Evolutionary conservation across 1,140 invertebrate species (phyloP).

Genomic region (Atta cephalotes): DNA sequence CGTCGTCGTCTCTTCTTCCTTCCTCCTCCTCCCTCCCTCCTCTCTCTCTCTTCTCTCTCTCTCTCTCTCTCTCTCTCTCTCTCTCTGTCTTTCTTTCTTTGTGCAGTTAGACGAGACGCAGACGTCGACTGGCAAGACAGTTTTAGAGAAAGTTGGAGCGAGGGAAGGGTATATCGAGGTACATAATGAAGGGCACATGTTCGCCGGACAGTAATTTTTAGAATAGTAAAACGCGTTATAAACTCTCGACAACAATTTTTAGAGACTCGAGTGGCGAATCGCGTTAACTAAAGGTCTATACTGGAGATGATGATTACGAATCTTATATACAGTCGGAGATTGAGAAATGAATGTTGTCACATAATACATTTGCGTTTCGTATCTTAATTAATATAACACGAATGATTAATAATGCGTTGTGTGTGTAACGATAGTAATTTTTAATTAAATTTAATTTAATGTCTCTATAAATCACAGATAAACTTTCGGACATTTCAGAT

Average conservation of each 20-base stretch:
- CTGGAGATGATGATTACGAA: background rate
- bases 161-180: constrained; percentile 8
- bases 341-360: background rate
- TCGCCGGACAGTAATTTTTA: constrained; percentile 17
- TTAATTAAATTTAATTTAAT: constrained; percentile 8
- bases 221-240: constrained; percentile 24
- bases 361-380: background rate
- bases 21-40: background rate
- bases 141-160: constrained; percentile 52
- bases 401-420: background rate
- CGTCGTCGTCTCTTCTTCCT: no score
- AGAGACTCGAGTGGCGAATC: background rate
- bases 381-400: constrained; percentile 23
- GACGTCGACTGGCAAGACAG: constrained; percentile 48
- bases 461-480: background rate
- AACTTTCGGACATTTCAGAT: background rate
- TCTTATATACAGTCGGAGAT: background rate
- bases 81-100: background rate
- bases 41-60: background rate
- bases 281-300: background rate
- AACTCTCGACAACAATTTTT: background rate
- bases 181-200: constrained; percentile 42
- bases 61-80: background rate
- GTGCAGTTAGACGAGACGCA: constrained; percentile 51
- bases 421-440: background rate